Evolutionary conservation across 64 coral and sea anemone genomes (phyloP), one percentile per base, ranked within the genome.

Genomic region (Trachythela sp.): DNA sequence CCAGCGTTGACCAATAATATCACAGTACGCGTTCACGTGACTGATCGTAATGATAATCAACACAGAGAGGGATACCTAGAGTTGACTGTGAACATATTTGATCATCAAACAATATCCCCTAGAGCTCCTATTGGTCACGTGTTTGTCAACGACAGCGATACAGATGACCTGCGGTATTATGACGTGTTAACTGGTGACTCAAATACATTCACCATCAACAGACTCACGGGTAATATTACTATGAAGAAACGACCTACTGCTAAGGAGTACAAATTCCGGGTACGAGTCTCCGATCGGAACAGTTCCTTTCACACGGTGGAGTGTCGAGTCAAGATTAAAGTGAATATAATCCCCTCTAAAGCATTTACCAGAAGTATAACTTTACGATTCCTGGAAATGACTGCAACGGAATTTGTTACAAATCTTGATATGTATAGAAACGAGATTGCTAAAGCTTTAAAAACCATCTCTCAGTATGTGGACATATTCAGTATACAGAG

Each of bases 101-200:
- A 35, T 15, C 32, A 84, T 24, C 70, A 95, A 86, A 84, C 70
- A 15, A 92, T 91, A 48, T 99, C 94, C 59, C 49, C 50, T 2
- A 94, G 89, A n/a, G 91, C 90, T 27, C 70, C 71, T 40, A 64
- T 99, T 3, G 96, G 93, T 39, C 92, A 89, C 39, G 91, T 99
- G n/a, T 94, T 93, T 24, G 96, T 99, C 75, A 87, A 89, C 31
- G 96, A 99, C 77, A 85, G 88, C 40, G 96, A 99, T 83, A 93
- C 54, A 1, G 88, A 95, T 42, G 96, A 99, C 85, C 17, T 51
- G 42, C 52, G 96, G 34, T 88, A 86, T 40, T 99, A 99, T 60
- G 35, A 76, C 18, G 22, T 95, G 1, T 1, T 89, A 4, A 52
- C 86, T 5, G 83, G 84, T 40, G 90, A 58, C 36, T 84, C 91